Evolutionary conservation across 2,797 vertebrate species (phyloP).

Genomic region (Anomalospiza imberbis): DNA sequence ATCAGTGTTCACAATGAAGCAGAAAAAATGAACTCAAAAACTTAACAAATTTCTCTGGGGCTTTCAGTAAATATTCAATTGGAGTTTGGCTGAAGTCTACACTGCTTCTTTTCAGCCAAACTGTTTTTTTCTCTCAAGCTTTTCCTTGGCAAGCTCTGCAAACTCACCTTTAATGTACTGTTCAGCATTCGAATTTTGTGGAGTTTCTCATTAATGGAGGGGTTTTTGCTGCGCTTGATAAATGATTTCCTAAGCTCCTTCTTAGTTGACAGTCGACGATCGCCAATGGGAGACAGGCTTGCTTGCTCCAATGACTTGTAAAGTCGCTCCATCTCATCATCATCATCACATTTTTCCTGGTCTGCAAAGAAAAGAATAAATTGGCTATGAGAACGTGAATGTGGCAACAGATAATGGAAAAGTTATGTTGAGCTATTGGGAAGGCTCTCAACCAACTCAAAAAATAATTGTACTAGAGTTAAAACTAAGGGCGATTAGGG

Average conservation of each 20-base stretch:
- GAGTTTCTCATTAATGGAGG: conserved; percentile 89
- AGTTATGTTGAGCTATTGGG: not conserved
- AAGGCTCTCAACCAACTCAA: not conserved
- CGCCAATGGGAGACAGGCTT: conserved; percentile 92
- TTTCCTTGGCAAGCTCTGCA: not conserved
- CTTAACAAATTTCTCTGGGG: not conserved
- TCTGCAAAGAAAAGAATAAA: conserved; percentile 51
- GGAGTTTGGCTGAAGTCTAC: not conserved
- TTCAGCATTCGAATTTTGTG: conserved; percentile 91
- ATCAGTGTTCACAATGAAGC: not conserved
- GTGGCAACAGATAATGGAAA: not conserved
- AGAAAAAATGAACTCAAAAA: not conserved
- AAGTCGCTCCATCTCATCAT: conserved; percentile 94
- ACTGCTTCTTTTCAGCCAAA: not conserved
- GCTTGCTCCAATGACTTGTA: conserved; percentile 93
- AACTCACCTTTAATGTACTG: conserved; percentile 93
- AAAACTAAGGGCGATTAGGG: not conserved
- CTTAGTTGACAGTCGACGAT: conserved; percentile 89
- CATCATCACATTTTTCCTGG: conserved; percentile 70
- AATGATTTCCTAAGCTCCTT: conserved; percentile 93
- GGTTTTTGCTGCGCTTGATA: conserved; percentile 93
- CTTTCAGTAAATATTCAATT: not conserved
- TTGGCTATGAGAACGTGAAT: not conserved
- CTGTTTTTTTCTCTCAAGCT: not conserved
- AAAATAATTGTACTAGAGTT: not conserved